A percentile compares a stretch with the other conserved stretches of the same genome.
Evolutionary conservation across 2,113 vertebrate genomes (phyloP).

Genomic region (Saccopteryx bilineata): DNA sequence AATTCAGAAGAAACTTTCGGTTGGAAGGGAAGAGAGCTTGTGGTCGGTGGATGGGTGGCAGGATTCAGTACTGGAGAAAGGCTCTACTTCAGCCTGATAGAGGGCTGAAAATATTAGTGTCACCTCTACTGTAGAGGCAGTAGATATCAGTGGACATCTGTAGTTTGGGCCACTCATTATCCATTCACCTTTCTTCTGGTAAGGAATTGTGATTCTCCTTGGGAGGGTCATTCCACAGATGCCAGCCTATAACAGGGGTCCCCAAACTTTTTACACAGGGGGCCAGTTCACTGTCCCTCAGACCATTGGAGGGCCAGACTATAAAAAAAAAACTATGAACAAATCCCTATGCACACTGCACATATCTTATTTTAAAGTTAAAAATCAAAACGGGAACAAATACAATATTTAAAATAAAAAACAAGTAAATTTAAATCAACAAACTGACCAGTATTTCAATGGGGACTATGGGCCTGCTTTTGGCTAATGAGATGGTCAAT

Average conservation of each 20-base stretch:
- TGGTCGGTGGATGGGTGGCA: not conserved
- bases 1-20: conserved; percentile 2
- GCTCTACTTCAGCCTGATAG: not conserved
- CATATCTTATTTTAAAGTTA: no score
- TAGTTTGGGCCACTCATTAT: not conserved
- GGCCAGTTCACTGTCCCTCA: no score
- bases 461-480: no score
- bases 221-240: not conserved
- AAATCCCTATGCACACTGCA: no score
- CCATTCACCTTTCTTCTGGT: not conserved
- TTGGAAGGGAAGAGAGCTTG: not conserved
- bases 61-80: not conserved
- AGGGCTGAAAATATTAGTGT: not conserved
- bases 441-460: no score
- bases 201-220: not conserved
- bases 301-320: no score
- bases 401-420: no score
- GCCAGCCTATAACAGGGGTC: not conserved
- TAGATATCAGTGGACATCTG: not conserved
- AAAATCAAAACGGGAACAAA: no score
- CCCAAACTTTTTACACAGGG: no score
- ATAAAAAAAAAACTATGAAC: no score
- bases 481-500: no score
- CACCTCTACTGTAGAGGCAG: not conserved
- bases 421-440: no score